Percentiles rank a stretch among this genome's conserved stretches.
phyloP scores from a whole-genome alignment of 2,113 vertebrate genomes.

The Oryzias javanicus region DNA sequence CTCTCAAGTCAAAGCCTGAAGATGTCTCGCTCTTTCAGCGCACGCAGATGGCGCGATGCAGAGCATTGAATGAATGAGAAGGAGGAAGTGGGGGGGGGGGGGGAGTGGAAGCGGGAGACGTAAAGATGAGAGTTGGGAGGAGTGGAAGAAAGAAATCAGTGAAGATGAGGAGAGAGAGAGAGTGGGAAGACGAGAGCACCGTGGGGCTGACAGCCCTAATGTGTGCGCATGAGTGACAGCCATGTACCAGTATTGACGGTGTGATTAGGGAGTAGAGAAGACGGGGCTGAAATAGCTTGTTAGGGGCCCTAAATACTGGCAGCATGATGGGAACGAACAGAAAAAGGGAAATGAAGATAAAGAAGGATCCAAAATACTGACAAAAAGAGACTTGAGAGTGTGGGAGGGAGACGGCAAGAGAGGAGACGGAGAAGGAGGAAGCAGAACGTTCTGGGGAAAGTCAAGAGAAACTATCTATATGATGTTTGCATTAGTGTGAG shows the following conservation, averaged over 20 bases:
- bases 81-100: slow-evolving; percentile 46
- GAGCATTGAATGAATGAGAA: slow-evolving; percentile 42
- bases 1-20: slow-evolving; percentile 35
- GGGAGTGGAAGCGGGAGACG: slow-evolving; percentile 45
- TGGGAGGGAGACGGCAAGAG: neutral
- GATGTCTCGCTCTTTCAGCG: slow-evolving; percentile 47
- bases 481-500: neutral
- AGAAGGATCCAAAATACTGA: slow-evolving; percentile 27
- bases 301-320: slow-evolving; percentile 49
- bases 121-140: slow-evolving; percentile 44
- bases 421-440: neutral
- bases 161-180: slow-evolving; percentile 28
- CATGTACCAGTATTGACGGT: slow-evolving; percentile 56
- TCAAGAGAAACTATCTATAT: neutral
- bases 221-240: slow-evolving; percentile 58
- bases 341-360: slow-evolving; percentile 24
- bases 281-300: slow-evolving; percentile 60
- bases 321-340: slow-evolving; percentile 21
- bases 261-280: slow-evolving; percentile 56
- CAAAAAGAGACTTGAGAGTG: slow-evolving; percentile 6
- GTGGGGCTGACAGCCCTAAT: slow-evolving; percentile 47
- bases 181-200: slow-evolving; percentile 23
- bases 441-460: neutral
- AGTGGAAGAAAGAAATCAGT: slow-evolving; percentile 40
- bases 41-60: slow-evolving; percentile 51